phyloP scores from a whole-genome alignment of 2,888 invertebrate species.

The Andrena praecox region DNA sequence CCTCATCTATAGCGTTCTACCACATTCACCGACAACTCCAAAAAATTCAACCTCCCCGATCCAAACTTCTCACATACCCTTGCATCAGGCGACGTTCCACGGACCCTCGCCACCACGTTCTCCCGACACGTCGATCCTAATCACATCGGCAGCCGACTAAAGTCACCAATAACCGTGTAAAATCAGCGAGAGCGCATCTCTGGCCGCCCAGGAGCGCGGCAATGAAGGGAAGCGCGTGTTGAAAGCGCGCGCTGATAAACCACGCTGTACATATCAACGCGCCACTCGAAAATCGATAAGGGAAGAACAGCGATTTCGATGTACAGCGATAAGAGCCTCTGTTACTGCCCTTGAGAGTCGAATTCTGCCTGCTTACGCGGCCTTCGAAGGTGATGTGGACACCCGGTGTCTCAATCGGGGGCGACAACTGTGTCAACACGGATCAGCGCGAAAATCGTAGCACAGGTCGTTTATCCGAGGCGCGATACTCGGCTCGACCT shows the following conservation, averaged over 20 bases:
- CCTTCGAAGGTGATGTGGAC: not conserved
- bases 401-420: not conserved
- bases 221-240: not conserved
- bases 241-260: conserved; percentile 25
- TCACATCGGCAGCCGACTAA: conserved; percentile 74
- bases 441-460: not conserved
- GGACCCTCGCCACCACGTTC: conserved; percentile 2
- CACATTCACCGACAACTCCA: conserved; percentile 7
- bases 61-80: not conserved
- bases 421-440: conserved; percentile 23
- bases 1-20: conserved; percentile 3
- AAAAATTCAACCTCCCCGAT: not conserved
- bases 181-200: not conserved
- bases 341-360: not conserved
- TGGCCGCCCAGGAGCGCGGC: not conserved
- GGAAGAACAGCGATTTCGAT: not conserved
- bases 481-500: not conserved
- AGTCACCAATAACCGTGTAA: conserved; percentile 4
- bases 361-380: not conserved
- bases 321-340: not conserved
- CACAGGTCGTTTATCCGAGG: not conserved
- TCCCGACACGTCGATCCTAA: conserved; percentile 64
- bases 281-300: conserved; percentile 38
- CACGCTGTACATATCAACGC: not conserved
- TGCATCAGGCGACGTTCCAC: not conserved